Percentiles rank a stretch among this genome's conserved stretches.
These are phyloP conservation scores for Stichodactyla helianthus DNA, from an alignment of 64 coral and sea anemone genomes.

Conservation along the genomic window DNA sequence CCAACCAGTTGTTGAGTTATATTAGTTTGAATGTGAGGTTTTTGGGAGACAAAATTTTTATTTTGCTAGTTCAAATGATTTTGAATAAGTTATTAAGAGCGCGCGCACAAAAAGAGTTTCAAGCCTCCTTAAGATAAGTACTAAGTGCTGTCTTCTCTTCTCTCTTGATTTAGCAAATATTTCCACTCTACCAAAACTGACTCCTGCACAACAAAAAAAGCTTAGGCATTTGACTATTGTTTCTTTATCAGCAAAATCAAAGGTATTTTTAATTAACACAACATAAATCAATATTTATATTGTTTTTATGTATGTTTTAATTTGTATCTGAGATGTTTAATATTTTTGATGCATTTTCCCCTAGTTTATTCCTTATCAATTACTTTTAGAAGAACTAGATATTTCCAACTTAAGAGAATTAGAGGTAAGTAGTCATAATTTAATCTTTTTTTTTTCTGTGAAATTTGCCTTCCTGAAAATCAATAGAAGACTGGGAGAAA, in stretches of 20 bases:
- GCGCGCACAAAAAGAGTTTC: too few relatives aligned
- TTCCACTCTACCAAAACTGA: constrained; percentile 66
- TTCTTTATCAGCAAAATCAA: constrained; percentile 95
- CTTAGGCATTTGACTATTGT: constrained; percentile 94
- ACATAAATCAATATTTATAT: background rate
- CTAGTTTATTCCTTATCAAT: constrained; percentile 91
- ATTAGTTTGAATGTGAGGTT: too few relatives aligned
- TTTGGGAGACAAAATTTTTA: too few relatives aligned
- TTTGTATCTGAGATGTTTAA: background rate
- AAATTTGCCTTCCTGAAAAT: too few relatives aligned
- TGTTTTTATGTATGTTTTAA: background rate
- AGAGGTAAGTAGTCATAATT: constrained; percentile 56
- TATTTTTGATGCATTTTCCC: background rate
- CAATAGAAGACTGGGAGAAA: too few relatives aligned
- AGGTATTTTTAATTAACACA: constrained; percentile 44
- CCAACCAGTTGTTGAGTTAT: too few relatives aligned
- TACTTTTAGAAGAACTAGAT: constrained; percentile 89
- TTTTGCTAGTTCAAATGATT: too few relatives aligned
- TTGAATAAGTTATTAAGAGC: too few relatives aligned
- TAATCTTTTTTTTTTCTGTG: background rate
- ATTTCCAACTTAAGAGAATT: constrained; percentile 92
- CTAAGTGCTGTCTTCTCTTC: background rate
- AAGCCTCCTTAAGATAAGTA: background rate
- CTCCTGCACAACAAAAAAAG: constrained; percentile 74
- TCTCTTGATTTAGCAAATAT: constrained; percentile 58